phyloP scores from a whole-genome alignment of 2,113 vertebrate species.

The Bolborhynchus lineola region DNA sequence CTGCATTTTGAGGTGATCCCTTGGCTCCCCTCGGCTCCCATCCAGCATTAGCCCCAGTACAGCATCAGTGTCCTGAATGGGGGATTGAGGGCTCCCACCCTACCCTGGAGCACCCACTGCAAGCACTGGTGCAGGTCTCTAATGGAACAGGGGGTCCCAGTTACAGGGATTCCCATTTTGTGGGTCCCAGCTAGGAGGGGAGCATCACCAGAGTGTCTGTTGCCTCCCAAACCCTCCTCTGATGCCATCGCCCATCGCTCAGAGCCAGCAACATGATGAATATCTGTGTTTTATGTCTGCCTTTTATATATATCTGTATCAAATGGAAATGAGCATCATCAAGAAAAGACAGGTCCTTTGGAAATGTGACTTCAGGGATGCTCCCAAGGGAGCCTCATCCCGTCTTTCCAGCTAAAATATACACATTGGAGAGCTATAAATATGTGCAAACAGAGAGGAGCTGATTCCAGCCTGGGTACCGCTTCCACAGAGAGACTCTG shows the following conservation, averaged over 20 bases:
- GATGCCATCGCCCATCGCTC: not conserved
- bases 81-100: not conserved
- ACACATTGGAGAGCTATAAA: constrained; percentile 10
- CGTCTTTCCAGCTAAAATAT: constrained; percentile 24
- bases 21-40: not conserved
- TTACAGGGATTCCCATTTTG: not conserved
- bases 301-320: not conserved
- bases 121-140: not conserved
- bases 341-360: constrained; percentile 8
- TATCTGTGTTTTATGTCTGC: not conserved
- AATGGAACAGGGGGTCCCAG: not conserved
- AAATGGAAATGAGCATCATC: constrained; percentile 14
- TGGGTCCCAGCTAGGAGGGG: not conserved
- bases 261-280: not conserved
- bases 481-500: not conserved
- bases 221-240: not conserved
- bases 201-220: not conserved
- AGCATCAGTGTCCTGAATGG: not conserved
- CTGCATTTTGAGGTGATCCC: not conserved
- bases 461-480: not conserved
- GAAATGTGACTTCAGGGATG: constrained; percentile 9
- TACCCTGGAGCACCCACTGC: not conserved
- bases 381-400: constrained; percentile 13
- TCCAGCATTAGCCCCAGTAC: too few relatives aligned
- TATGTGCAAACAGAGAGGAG: not conserved